Evolutionary conservation across 2,888 invertebrate species (phyloP).

Genomic region (Hirtodrosophila cameraria): DNA sequence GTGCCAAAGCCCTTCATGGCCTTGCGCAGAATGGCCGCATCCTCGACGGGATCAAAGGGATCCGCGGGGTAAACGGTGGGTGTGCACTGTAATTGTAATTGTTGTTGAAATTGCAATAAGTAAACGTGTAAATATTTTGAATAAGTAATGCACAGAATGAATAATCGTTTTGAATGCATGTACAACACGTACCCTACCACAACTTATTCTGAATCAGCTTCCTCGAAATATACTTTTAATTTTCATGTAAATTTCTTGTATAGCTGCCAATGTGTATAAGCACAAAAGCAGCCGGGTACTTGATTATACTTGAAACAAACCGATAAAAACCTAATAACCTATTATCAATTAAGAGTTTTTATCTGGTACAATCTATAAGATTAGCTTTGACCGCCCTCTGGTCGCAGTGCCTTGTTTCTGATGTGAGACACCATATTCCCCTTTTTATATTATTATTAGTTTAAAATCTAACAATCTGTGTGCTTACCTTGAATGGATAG

Average conservation of each 20-base stretch:
- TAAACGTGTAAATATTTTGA: conserved; percentile 3
- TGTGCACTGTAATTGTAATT: conserved; percentile 90
- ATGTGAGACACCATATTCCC: no score
- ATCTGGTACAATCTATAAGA: background rate
- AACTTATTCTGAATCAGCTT: conserved; percentile 28
- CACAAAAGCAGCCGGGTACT: background rate
- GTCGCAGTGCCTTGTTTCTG: no score
- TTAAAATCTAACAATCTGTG: background rate
- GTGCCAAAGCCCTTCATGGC: conserved; percentile 98
- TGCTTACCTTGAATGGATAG: conserved; percentile 92
- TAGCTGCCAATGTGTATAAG: background rate
- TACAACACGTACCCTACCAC: conserved; percentile 27
- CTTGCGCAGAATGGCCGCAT: conserved; percentile 92
- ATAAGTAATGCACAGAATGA: conserved; percentile 19
- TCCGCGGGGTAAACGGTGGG: conserved; percentile 95
- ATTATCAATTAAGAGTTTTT: conserved; percentile 27
- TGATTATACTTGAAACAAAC: conserved; percentile 22
- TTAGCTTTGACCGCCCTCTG: no score
- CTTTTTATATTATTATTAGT: no score
- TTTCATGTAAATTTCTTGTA: background rate
- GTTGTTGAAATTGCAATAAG: no score
- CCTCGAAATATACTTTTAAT: background rate
- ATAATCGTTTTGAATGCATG: conserved; percentile 3
- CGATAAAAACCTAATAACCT: conserved; percentile 18
- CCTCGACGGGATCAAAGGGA: conserved; percentile 93